Evolutionary conservation across 2,797 vertebrate species (phyloP), one percentile per base, ranked within the genome.

Genomic region (Enteromius trimaculatus): DNA sequence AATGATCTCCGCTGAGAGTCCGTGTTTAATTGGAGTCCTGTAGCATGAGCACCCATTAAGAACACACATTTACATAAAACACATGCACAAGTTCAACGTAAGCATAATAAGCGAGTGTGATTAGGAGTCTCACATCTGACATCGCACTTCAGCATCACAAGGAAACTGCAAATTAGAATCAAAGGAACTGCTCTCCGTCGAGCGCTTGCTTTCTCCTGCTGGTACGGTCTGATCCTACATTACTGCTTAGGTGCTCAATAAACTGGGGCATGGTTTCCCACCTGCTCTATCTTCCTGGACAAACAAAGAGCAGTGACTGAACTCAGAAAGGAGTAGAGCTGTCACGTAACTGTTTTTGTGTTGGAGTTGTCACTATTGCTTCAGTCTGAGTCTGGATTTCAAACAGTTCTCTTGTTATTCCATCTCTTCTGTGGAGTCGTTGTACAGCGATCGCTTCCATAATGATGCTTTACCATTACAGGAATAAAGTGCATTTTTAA

Each of bases 1-100:
- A 87, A 85, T 87, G 55, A 85, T 80, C 76, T 55, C 83, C 80
- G 80, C 70, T 7, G 77, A 87, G 80, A 82, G 62, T 42, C 55
- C 14, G 42, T 51, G 26, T 39, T 78, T 85, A 82, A 85, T 78
- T 85, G 60, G 76, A 74, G 80, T 77, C 58, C 53, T 34, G 44
- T 49, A 80, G 49, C 69, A 82, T 10, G 71, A 44, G 31, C 23
- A 1, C 47, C n/a, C 31, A 77, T 8, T 21, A 74, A 31, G 55
- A 31, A 75, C 26, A 21, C 1, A 8, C 26, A 79, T 82, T 76
- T 55, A 66, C 71, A 81, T 81, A 62, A 81, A 74, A 64, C 69
- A 65, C 42, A 6, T 37, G 6, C 44, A 58, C 21, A 79, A 49
- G 34, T 70, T 68, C n/a, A n/a, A 78, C 55, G 23, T 39, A 75